Conservation (phyloP, 2,797 vertebrate genomes). For the Sciurus carolinensis region DNA sequence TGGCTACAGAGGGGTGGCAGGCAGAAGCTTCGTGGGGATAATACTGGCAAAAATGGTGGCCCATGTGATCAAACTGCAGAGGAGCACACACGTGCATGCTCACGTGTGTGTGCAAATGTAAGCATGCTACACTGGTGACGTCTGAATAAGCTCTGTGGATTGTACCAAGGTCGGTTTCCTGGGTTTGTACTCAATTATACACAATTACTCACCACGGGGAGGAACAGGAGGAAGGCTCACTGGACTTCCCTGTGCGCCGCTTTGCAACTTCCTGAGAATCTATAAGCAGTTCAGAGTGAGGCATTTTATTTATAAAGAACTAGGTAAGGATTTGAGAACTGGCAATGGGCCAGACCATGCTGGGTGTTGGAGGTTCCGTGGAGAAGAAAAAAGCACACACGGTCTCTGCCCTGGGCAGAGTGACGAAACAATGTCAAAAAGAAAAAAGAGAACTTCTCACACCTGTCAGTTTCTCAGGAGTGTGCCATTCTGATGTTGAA, state of each 20-base stretch:
- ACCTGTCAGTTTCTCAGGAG: neutral
- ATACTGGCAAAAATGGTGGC: neutral
- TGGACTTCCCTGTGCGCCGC: neutral
- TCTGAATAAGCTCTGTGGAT: neutral
- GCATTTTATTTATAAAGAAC: neutral
- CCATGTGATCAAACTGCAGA: fast-evolving
- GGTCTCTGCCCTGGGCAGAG: neutral
- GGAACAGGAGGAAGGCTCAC: neutral
- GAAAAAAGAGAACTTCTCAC: too few relatives aligned
- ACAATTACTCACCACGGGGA: fast-evolving
- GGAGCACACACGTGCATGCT: too few relatives aligned
- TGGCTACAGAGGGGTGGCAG: neutral
- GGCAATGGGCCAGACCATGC: fast-evolving
- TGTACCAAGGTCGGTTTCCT: neutral
- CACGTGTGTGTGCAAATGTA: too few relatives aligned
- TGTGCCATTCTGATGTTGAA: neutral
- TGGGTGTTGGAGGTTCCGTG: neutral
- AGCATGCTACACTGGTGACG: neutral
- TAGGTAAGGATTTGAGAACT: neutral
- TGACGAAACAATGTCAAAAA: neutral
- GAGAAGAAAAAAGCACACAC: neutral
- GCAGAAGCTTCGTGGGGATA: neutral
- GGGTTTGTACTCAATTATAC: neutral
- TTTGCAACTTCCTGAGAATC: neutral
- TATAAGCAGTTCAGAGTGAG: neutral